Evolutionary conservation across 2,888 invertebrate genomes (phyloP).

Genomic region (Euplexia lucipara): DNA sequence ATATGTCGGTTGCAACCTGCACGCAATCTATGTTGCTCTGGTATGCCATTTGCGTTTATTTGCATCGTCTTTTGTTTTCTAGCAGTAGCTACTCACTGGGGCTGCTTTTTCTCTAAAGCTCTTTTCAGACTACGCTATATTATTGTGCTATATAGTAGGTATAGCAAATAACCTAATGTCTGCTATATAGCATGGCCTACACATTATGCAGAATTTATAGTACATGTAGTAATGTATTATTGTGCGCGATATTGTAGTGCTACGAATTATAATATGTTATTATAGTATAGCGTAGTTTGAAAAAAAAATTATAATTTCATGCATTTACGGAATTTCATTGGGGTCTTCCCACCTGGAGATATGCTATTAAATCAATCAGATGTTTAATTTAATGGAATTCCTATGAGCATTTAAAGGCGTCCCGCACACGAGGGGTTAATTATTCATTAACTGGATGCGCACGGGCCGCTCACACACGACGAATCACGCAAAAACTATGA

Average conservation of each 20-base stretch:
- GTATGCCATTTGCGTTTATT: constrained; percentile 22
- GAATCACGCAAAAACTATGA: constrained; percentile 61
- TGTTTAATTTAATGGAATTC: constrained; percentile 26
- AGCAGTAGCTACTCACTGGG: constrained; percentile 7
- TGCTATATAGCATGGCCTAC: too few species aligned
- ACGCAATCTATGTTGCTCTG: constrained; percentile 32
- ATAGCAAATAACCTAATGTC: too few species aligned
- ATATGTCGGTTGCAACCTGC: constrained; percentile 44
- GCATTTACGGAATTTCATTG: neutral
- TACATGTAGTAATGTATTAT: too few species aligned
- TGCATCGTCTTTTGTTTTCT: constrained; percentile 16
- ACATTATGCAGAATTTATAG: too few species aligned
- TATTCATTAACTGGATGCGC: constrained; percentile 25
- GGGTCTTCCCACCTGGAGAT: constrained; percentile 35
- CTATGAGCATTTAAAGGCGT: constrained; percentile 15
- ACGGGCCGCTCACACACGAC: constrained; percentile 64
- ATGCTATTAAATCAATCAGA: constrained; percentile 48
- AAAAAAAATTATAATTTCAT: too few species aligned
- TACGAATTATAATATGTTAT: too few species aligned
- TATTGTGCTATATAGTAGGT: too few species aligned
- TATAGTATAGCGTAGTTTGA: too few species aligned
- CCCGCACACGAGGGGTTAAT: constrained; percentile 27
- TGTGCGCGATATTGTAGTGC: too few species aligned
- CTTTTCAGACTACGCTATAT: too few species aligned
- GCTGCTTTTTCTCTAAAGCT: neutral